Percentiles rank a stretch among this genome's conserved stretches.
phyloP scores from a whole-genome alignment of 2,888 invertebrate genomes.

The Sericinus montela region DNA sequence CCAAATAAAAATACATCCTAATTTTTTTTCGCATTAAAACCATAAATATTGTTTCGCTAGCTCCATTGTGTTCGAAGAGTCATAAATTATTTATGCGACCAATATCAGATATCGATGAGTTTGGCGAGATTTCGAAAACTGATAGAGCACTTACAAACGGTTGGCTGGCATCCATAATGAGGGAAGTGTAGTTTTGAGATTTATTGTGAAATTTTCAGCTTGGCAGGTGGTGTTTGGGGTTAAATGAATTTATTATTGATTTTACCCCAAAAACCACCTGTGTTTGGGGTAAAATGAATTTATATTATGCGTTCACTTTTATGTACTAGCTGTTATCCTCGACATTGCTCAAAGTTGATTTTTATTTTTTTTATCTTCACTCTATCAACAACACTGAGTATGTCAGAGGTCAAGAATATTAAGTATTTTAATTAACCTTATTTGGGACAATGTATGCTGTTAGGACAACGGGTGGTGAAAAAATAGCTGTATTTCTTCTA shows the following conservation, averaged over 20 bases:
- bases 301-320: too few relatives aligned
- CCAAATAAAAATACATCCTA: not conserved
- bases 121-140: conserved; percentile 65
- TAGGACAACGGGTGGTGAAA: too few relatives aligned
- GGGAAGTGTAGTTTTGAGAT: conserved; percentile 35
- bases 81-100: conserved; percentile 65
- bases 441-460: too few relatives aligned
- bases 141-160: conserved; percentile 54
- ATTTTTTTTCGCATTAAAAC: conserved; percentile 38
- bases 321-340: too few relatives aligned
- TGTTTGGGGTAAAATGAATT: too few relatives aligned
- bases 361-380: too few relatives aligned
- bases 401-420: too few relatives aligned
- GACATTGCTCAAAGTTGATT: too few relatives aligned
- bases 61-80: conserved; percentile 57
- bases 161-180: conserved; percentile 45
- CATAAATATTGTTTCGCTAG: conserved; percentile 56
- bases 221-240: conserved; percentile 11
- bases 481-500: too few relatives aligned
- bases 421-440: too few relatives aligned
- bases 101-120: conserved; percentile 58
- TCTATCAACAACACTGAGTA: too few relatives aligned
- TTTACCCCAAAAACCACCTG: too few relatives aligned
- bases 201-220: conserved; percentile 30
- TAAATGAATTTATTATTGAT: not conserved